These are phyloP conservation scores for Brachionus manjavacas DNA, from an alignment of 1,140 invertebrate species.

Conservation along the genomic window DNA sequence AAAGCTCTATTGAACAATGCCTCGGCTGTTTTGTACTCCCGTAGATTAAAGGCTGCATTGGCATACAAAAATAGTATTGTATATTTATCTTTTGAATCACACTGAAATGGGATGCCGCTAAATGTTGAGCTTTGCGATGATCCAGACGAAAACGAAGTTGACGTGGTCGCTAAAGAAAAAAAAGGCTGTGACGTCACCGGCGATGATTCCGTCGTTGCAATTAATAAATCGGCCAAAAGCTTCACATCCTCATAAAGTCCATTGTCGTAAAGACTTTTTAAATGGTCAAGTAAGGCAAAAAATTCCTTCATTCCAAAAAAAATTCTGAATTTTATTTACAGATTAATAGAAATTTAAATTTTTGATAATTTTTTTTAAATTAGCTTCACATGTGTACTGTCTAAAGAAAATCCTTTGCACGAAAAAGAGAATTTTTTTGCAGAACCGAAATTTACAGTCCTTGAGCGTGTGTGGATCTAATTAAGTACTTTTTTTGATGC, in stretches of 20 bases:
- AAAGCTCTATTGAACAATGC: background rate
- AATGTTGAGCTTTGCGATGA: background rate
- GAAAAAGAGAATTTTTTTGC: background rate
- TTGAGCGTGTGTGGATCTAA: background rate
- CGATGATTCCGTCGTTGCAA: background rate
- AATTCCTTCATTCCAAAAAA: conserved; percentile 13
- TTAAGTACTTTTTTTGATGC: background rate
- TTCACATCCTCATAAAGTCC: conserved; percentile 39
- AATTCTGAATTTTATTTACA: background rate
- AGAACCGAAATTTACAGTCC: background rate
- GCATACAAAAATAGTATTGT: background rate
- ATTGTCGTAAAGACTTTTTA: background rate
- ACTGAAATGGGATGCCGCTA: background rate
- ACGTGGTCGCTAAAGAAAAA: background rate
- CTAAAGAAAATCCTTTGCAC: background rate
- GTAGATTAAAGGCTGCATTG: conserved; percentile 24
- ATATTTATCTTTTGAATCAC: conserved; percentile 25
- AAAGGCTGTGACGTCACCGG: background rate
- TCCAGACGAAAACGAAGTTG: background rate
- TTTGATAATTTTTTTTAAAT: background rate
- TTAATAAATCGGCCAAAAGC: conserved; percentile 7
- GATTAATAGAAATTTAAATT: background rate
- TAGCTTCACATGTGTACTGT: background rate
- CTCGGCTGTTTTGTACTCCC: conserved; percentile 38
- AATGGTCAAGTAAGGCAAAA: conserved; percentile 16